Conservation (phyloP, 1,140 invertebrate genomes). For the Pteromalus puparum region DNA sequence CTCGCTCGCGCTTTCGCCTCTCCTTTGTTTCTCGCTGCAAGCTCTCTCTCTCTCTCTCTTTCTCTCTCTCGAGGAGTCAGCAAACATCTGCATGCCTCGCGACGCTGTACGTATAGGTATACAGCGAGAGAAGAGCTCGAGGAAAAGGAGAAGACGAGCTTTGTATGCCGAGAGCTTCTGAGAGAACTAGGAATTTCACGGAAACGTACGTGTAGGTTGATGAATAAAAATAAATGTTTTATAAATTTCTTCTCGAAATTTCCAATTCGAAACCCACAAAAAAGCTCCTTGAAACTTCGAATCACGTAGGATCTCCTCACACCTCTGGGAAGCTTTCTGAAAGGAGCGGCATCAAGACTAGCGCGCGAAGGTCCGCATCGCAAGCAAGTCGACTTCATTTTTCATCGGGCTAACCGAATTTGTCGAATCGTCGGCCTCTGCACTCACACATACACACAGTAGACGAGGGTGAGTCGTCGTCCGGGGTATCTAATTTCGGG, state of each 20-base stretch:
- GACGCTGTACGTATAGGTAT: background rate
- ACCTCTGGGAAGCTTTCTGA: background rate
- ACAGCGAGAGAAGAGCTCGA: conserved; percentile 3
- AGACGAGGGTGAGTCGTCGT: conserved; percentile 58
- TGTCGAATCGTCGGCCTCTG: conserved; percentile 64
- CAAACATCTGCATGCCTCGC: conserved; percentile 41
- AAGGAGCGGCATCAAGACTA: background rate
- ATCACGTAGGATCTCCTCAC: background rate
- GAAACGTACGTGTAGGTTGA: too few relatives aligned
- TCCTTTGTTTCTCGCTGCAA: conserved; percentile 7
- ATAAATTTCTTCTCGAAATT: too few relatives aligned
- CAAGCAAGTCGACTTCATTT: conserved; percentile 62
- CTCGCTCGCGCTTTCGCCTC: background rate
- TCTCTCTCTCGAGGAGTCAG: conserved; percentile 37
- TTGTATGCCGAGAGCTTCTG: too few relatives aligned
- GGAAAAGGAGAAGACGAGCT: background rate
- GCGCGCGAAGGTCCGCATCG: background rate
- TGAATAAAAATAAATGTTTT: too few relatives aligned
- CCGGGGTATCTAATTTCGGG: conserved; percentile 70
- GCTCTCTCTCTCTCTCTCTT: too few relatives aligned
- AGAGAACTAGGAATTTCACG: too few relatives aligned
- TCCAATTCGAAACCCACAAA: too few relatives aligned
- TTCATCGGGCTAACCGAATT: conserved; percentile 72
- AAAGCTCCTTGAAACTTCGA: background rate
- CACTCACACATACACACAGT: background rate